Evolutionary conservation across 2,797 vertebrate species (phyloP).

Genomic region (Rhinatrema bivittatum): DNA sequence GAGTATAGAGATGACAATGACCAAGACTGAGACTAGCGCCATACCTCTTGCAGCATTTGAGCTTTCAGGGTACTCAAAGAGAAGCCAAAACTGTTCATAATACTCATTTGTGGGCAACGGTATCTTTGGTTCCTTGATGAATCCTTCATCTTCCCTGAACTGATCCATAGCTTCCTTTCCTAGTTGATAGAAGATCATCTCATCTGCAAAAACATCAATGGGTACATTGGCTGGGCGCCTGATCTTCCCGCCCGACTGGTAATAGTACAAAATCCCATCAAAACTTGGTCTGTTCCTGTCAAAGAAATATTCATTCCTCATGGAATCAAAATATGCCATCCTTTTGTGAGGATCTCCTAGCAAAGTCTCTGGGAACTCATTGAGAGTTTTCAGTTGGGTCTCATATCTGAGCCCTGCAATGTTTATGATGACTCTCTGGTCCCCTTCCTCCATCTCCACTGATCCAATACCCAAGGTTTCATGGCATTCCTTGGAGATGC

Average conservation of each 20-base stretch:
- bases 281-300: constrained; percentile 93
- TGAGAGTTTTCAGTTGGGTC: constrained; percentile 86
- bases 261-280: constrained; percentile 92
- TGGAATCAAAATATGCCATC: constrained; percentile 87
- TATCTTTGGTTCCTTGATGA: constrained; percentile 83
- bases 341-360: constrained; percentile 84
- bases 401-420: constrained; percentile 90
- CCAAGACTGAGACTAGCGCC: constrained; percentile 86
- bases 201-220: constrained; percentile 87
- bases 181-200: constrained; percentile 93
- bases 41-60: constrained; percentile 84
- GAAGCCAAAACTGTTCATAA: constrained; percentile 89
- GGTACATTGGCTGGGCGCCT: constrained; percentile 90
- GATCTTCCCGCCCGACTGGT: constrained; percentile 90
- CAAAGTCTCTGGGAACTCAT: constrained; percentile 85
- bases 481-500: constrained; percentile 65
- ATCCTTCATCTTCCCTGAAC: constrained; percentile 93
- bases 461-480: constrained; percentile 72
- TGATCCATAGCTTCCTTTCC: constrained; percentile 90
- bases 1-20: constrained; percentile 93
- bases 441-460: constrained; percentile 67
- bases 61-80: constrained; percentile 96
- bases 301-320: constrained; percentile 96
- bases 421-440: constrained; percentile 88
- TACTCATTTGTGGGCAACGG: constrained; percentile 82